Evolutionary conservation across 2,888 invertebrate genomes (phyloP).

Genomic region (Rambutsinella grinnellia): DNA sequence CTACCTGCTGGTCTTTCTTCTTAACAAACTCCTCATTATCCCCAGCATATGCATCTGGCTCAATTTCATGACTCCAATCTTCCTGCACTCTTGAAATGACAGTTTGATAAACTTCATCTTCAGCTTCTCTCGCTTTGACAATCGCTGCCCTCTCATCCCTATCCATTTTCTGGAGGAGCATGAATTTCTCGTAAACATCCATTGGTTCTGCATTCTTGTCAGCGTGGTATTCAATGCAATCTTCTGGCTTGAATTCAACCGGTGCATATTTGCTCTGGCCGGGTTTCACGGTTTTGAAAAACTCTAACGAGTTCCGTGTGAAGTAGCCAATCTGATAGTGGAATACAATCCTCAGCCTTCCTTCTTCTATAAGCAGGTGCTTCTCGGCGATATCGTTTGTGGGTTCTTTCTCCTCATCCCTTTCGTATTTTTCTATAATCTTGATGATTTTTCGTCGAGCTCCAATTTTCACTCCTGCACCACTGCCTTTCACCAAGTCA

Average conservation of each 20-base stretch:
- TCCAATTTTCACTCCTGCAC: conserved; percentile 33
- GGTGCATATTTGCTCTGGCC: conserved; percentile 47
- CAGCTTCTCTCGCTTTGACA: conserved; percentile 52
- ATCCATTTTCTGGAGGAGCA: conserved; percentile 52
- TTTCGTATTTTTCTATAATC: conserved; percentile 62
- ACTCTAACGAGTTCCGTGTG: conserved; percentile 59
- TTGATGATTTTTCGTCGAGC: conserved; percentile 56
- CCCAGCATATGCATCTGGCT: conserved; percentile 58
- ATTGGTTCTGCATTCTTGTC: conserved; percentile 55
- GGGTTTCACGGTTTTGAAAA: conserved; percentile 50
- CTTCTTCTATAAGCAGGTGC: conserved; percentile 59
- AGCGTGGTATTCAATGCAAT: conserved; percentile 57
- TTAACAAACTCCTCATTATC: conserved; percentile 50
- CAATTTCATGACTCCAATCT: conserved; percentile 63
- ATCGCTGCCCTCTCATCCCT: conserved; percentile 54
- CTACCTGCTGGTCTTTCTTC: conserved; percentile 32
- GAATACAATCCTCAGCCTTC: conserved; percentile 54
- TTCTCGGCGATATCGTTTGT: conserved; percentile 62
- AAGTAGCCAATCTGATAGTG: conserved; percentile 61
- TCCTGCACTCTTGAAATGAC: conserved; percentile 62
- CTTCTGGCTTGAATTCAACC: conserved; percentile 57
- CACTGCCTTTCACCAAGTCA: conserved; percentile 55
- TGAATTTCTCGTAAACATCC: conserved; percentile 57
- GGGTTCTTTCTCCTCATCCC: conserved; percentile 43
- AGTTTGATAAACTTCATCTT: conserved; percentile 61